These are phyloP conservation scores for Triplophysa tibetana DNA, from an alignment of 2,113 vertebrate genomes.

Conservation along the genomic window DNA sequence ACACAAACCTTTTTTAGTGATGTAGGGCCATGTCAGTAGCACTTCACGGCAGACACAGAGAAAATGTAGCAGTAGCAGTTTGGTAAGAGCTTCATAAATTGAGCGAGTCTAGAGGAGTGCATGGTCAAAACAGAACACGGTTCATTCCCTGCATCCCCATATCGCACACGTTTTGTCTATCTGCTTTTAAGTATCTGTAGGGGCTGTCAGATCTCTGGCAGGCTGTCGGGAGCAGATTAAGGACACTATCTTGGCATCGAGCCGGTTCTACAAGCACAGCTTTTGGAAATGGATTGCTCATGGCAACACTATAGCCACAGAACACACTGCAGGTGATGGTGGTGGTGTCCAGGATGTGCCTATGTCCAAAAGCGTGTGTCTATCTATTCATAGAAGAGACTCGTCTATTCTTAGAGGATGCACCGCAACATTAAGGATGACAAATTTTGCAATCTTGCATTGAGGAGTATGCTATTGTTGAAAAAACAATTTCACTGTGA, in stretches of 20 bases:
- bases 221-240: slow-evolving; percentile 64
- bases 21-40: slow-evolving; percentile 20
- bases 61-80: slow-evolving; percentile 19
- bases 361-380: slow-evolving; percentile 9
- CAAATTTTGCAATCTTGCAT: slow-evolving; percentile 1
- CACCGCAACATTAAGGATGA: neutral
- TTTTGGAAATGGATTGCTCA: slow-evolving; percentile 52
- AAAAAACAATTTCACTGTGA: slow-evolving; percentile 19
- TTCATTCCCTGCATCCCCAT: slow-evolving; percentile 61
- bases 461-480: neutral
- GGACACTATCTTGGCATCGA: slow-evolving; percentile 68
- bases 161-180: slow-evolving; percentile 57
- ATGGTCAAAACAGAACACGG: slow-evolving; percentile 21
- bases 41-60: slow-evolving; percentile 5
- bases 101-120: slow-evolving; percentile 8
- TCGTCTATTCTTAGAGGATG: slow-evolving; percentile 8
- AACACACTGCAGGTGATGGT: slow-evolving; percentile 25
- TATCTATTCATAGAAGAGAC: slow-evolving; percentile 23
- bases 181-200: slow-evolving; percentile 61
- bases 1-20: slow-evolving; percentile 18
- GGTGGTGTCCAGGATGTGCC: slow-evolving; percentile 25
- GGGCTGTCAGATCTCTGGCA: slow-evolving; percentile 67
- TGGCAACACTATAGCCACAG: slow-evolving; percentile 31
- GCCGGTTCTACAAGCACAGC: slow-evolving; percentile 55
- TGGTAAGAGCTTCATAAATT: slow-evolving; percentile 33